These are phyloP conservation scores for Myxocyprinus asiaticus DNA, from an alignment of 2,113 vertebrate genomes.

Conservation along the genomic window DNA sequence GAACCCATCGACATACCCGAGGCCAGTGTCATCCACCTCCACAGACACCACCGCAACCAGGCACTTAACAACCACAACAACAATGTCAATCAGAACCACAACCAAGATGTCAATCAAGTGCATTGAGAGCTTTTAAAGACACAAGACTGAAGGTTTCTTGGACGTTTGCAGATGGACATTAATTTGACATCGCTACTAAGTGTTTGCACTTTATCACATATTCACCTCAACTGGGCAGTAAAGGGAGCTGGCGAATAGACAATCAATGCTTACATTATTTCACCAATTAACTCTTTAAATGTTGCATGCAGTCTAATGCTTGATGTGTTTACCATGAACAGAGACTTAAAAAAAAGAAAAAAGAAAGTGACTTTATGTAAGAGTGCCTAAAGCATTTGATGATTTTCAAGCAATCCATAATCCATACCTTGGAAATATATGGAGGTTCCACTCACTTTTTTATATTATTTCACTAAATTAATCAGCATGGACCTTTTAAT, in stretches of 20 bases:
- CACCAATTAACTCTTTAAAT: neutral
- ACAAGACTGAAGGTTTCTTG: neutral
- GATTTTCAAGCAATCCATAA: conserved; percentile 17
- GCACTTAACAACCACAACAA: conserved; percentile 72
- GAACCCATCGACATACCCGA: conserved; percentile 75
- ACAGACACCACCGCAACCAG: conserved; percentile 74
- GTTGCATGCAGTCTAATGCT: conserved; percentile 41
- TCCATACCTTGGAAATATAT: conserved; percentile 1
- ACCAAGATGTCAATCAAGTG: conserved; percentile 76
- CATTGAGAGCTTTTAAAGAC: conserved; percentile 67
- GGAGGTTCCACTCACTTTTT: neutral
- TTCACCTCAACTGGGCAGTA: neutral
- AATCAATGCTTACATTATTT: conserved; percentile 3
- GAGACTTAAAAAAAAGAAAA: neutral
- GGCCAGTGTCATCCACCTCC: conserved; percentile 73
- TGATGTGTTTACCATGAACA: conserved; percentile 19
- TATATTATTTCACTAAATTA: no score
- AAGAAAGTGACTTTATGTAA: conserved; percentile 18
- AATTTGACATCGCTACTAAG: no score
- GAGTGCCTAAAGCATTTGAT: neutral
- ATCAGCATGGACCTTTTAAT: neutral
- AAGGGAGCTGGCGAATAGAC: neutral
- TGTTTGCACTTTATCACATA: no score
- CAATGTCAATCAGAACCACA: conserved; percentile 80
- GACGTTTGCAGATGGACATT: no score